Evolutionary conservation across 2,113 vertebrate species (phyloP).

Genomic region (Xyrauchen texanus): DNA sequence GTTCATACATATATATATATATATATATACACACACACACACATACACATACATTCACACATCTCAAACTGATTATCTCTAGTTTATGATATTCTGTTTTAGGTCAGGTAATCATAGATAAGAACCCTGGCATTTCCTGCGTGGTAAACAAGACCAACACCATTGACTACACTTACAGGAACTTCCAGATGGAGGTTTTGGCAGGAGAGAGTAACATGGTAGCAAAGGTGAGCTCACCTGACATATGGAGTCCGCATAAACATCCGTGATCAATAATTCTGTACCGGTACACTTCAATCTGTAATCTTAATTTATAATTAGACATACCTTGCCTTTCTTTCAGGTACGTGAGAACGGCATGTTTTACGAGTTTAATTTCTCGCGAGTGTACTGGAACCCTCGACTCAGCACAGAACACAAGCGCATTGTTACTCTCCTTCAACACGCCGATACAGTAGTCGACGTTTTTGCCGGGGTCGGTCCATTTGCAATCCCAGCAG

Average conservation of each 20-base stretch:
- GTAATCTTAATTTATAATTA: background rate
- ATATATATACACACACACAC: no score
- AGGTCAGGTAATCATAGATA: constrained; percentile 96
- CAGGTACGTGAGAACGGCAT: constrained; percentile 92
- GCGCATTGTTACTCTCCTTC: constrained; percentile 80
- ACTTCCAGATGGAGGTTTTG: constrained; percentile 94
- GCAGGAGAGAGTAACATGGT: constrained; percentile 91
- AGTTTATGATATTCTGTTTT: constrained; percentile 45
- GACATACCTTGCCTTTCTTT: background rate
- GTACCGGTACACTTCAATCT: no score
- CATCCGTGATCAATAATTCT: background rate
- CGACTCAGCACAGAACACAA: constrained; percentile 91
- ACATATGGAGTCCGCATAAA: background rate
- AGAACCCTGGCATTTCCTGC: constrained; percentile 92
- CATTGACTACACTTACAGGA: constrained; percentile 89
- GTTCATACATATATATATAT: no score
- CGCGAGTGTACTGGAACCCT: constrained; percentile 95
- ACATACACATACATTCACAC: no score
- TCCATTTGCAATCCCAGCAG: constrained; percentile 88
- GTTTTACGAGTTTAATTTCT: constrained; percentile 91
- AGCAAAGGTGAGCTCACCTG: constrained; percentile 76
- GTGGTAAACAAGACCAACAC: constrained; percentile 92
- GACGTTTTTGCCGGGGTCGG: constrained; percentile 94
- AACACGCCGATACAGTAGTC: constrained; percentile 80
- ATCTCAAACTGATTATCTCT: background rate